Percentiles rank a stretch among this genome's conserved stretches.
These are phyloP conservation scores for Nephrocerus scutellatus DNA, from an alignment of 2,888 invertebrate genomes.

Conservation along the genomic window DNA sequence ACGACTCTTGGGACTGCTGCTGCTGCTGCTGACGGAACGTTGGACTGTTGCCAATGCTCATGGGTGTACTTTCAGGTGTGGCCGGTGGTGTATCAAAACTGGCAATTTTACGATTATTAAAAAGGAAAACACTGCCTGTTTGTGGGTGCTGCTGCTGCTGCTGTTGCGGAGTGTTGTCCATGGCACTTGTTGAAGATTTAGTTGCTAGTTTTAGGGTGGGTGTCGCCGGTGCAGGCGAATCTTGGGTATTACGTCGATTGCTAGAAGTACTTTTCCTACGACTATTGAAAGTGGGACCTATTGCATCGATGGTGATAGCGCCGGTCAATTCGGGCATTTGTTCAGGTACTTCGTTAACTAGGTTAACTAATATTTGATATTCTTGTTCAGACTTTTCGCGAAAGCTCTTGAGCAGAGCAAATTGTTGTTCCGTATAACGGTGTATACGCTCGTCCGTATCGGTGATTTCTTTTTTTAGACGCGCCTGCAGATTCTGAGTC, in stretches of 20 bases:
- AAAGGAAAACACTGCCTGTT: background rate
- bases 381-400: slow-evolving; percentile 67
- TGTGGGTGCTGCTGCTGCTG: slow-evolving; percentile 7
- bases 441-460: slow-evolving; percentile 69
- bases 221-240: slow-evolving; percentile 31
- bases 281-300: slow-evolving; percentile 1
- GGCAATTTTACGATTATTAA: slow-evolving; percentile 35
- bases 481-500: slow-evolving; percentile 58
- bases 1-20: slow-evolving; percentile 18
- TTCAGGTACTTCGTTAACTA: slow-evolving; percentile 38
- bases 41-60: slow-evolving; percentile 48
- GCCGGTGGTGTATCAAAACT: slow-evolving; percentile 47
- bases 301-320: slow-evolving; percentile 13
- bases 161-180: slow-evolving; percentile 14
- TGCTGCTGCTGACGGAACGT: slow-evolving; percentile 42
- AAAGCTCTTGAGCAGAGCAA: slow-evolving; percentile 65
- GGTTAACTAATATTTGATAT: slow-evolving; percentile 59
- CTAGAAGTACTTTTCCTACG: slow-evolving; percentile 36
- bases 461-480: slow-evolving; percentile 61
- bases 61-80: slow-evolving; percentile 46
- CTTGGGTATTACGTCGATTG: slow-evolving; percentile 29
- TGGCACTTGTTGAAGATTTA: slow-evolving; percentile 16
- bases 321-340: slow-evolving; percentile 33
- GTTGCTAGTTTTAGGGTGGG: slow-evolving; percentile 31
- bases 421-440: slow-evolving; percentile 67